Base-by-base conservation (phyloP, 2,888 invertebrate genomes). In the Eubasilissa splendida region DNA sequence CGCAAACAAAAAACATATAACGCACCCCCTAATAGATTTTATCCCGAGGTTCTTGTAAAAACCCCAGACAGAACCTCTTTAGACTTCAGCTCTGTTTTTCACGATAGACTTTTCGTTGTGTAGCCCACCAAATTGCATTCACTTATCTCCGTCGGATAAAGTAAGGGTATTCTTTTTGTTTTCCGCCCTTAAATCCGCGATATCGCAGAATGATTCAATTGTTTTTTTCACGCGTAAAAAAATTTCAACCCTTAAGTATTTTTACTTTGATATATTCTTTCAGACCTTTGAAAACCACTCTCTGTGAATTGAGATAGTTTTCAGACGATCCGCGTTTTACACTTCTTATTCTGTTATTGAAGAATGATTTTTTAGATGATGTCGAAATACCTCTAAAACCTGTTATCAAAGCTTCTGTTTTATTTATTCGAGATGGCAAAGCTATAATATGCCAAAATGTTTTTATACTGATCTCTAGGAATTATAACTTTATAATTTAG, bases 1-100 rank as follows among this genome's bases (percentile, higher is more conserved):
- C 63, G 63, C 31, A 33, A 33, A 63, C 63, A 63, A 42, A 42
- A 63, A 63, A 63, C 12, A 12, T 12, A 33, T 42, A 22, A 63
- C 63, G 42, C 63, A 12, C 42, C 33, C 60, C 63, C 63, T 63
- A 63, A 63, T 63, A 63, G 63, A 63, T 63, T 63, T 63, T 63
- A 63, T 63, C 33, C 63, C 33, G 33, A 33, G 63, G 12, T 42
- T 10, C 33, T 11, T 63, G 12, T 63, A 63, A 63, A 63, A 63
- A 63, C 63, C 63, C 42, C 63, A 33, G 33, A 63, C 42, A 42
- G 42, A 63, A 63, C 33, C 63, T 63, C 63, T 63, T 63, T 63
- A 63, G 42, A 63, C 31, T 12, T 12, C 63, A 33, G 11, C 33
- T 7, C 42, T 7, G 10, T 63, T 63, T 63, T 63, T 63, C 31